These are phyloP conservation scores for Phyllotreta striolata DNA, from an alignment of 2,888 invertebrate genomes.

Conservation along the genomic window DNA sequence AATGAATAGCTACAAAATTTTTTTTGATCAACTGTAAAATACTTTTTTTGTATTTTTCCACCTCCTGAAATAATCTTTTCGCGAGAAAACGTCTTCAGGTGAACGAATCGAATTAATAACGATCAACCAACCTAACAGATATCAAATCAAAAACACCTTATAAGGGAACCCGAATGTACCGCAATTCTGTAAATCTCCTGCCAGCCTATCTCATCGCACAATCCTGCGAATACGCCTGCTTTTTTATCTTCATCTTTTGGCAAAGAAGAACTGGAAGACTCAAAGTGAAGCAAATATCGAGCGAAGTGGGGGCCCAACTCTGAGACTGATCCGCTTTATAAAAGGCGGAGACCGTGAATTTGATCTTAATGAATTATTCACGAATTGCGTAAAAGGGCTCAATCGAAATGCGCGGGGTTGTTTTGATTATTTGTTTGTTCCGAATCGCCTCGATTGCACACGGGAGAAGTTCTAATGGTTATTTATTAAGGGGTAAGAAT, in stretches of 20 bases:
- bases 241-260: constrained; percentile 7
- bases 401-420: constrained; percentile 7
- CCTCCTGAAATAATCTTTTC: no score
- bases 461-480: neutral
- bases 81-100: neutral
- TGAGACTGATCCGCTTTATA: constrained; percentile 33
- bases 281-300: constrained; percentile 16
- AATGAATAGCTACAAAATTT: no score
- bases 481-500: no score
- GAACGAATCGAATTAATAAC: constrained; percentile 3
- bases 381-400: constrained; percentile 39
- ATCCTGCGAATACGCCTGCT: constrained; percentile 8
- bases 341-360: constrained; percentile 49
- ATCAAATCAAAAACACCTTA: neutral
- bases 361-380: constrained; percentile 47
- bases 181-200: neutral
- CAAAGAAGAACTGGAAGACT: constrained; percentile 1
- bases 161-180: constrained; percentile 11
- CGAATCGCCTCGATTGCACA: neutral
- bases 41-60: no score
- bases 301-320: no score
- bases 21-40: no score
- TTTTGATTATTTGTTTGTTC: constrained; percentile 4
- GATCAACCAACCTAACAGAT: neutral
- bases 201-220: neutral